phyloP scores from a whole-genome alignment of 2,113 vertebrate genomes.

The Lamprologus sp. region DNA sequence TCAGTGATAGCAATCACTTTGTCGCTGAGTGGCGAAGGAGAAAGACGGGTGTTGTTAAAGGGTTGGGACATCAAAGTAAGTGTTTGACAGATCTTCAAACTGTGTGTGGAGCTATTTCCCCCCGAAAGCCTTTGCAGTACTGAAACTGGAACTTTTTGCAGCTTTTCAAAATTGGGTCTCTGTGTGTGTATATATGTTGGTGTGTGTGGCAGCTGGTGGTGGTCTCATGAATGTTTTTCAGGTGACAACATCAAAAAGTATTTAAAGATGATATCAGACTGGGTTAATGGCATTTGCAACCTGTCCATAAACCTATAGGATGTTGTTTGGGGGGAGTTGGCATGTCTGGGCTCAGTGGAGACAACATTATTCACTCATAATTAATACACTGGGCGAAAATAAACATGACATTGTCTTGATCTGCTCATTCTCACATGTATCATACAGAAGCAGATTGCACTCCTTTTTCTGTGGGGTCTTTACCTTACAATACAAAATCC shows the following conservation, averaged over 20 bases:
- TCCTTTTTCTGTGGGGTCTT: neutral
- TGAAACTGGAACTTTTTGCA: neutral
- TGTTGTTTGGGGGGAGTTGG: neutral
- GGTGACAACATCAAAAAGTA: neutral
- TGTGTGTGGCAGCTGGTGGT: neutral
- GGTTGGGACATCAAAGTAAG: neutral
- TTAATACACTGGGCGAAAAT: neutral
- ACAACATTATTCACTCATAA: neutral
- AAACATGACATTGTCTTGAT: neutral
- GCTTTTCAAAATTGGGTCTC: neutral
- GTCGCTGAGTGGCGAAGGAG: neutral
- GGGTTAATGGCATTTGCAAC: neutral
- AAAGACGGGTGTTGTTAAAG: neutral
- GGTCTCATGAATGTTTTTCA: neutral
- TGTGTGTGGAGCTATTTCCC: neutral
- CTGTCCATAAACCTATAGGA: neutral
- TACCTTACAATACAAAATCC: neutral
- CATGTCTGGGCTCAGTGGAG: neutral
- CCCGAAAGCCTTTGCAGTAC: neutral
- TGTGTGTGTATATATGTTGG: neutral
- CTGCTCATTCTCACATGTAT: neutral
- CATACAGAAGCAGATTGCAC: neutral
- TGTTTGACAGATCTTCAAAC: neutral
- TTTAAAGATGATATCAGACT: neutral
- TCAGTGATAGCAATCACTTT: neutral